Conservation (phyloP, 2,888 invertebrate species). For the Drosophila colorata region DNA sequence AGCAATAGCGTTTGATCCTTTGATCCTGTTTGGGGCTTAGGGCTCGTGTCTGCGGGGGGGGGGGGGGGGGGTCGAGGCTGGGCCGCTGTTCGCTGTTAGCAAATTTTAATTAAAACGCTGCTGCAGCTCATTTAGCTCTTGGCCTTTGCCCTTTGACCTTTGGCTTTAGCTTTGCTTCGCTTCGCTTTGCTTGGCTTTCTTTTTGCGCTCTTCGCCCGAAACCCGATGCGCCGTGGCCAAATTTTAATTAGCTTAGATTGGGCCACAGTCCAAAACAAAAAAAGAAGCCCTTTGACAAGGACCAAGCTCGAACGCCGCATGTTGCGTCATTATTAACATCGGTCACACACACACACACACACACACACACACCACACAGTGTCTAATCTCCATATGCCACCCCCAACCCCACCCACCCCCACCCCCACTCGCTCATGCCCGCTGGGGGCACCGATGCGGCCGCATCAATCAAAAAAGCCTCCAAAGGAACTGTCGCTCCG, state of each 20-base stretch:
- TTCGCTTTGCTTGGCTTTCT: slow-evolving; percentile 23
- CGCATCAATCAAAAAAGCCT: slow-evolving; percentile 44
- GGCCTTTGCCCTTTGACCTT: slow-evolving; percentile 51
- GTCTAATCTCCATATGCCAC: slow-evolving; percentile 9
- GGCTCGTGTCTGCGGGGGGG: not conserved
- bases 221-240: slow-evolving; percentile 55
- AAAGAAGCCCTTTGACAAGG: slow-evolving; percentile 58
- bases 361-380: not conserved
- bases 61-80: not conserved
- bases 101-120: slow-evolving; percentile 72
- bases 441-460: not conserved
- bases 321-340: slow-evolving; percentile 46
- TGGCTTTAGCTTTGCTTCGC: slow-evolving; percentile 63
- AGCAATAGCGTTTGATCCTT: slow-evolving; percentile 73
- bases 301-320: slow-evolving; percentile 41
- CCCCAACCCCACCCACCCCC: not conserved
- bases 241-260: slow-evolving; percentile 76
- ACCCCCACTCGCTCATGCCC: not conserved
- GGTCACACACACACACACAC: slow-evolving; percentile 9
- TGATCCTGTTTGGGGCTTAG: slow-evolving; percentile 45
- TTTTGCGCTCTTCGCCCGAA: slow-evolving; percentile 16
- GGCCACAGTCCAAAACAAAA: slow-evolving; percentile 48
- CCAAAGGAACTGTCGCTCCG: slow-evolving; percentile 18
- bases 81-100: not conserved
- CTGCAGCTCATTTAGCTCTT: slow-evolving; percentile 58